phyloP scores from a whole-genome alignment of 2,888 invertebrate genomes.

The Yponomeuta cagnagella region DNA sequence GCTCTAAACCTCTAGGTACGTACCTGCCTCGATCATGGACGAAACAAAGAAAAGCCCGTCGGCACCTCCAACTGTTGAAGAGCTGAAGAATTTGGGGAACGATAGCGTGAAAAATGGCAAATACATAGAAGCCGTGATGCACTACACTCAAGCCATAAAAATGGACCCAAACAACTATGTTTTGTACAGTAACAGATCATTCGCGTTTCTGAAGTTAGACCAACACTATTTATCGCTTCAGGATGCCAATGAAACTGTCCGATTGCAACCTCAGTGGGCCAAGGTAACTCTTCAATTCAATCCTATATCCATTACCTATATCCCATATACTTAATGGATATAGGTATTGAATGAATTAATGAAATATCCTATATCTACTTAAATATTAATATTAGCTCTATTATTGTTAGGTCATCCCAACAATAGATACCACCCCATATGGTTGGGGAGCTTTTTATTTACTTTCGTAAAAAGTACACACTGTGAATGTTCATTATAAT shows the following conservation, averaged over 20 bases:
- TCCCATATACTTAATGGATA: no score
- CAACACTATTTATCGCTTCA: constrained; percentile 85
- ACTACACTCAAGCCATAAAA: constrained; percentile 87
- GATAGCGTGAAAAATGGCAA: constrained; percentile 83
- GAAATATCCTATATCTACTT: no score
- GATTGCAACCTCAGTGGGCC: constrained; percentile 85
- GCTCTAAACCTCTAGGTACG: neutral
- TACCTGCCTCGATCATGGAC: neutral
- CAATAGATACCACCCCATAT: no score
- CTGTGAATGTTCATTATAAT: no score
- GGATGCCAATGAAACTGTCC: constrained; percentile 86
- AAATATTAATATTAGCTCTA: no score
- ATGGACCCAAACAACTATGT: constrained; percentile 81
- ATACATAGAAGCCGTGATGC: constrained; percentile 84
- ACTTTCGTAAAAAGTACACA: no score
- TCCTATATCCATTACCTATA: constrained; percentile 14
- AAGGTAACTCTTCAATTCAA: constrained; percentile 70
- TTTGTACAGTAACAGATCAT: constrained; percentile 87
- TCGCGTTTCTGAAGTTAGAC: constrained; percentile 85
- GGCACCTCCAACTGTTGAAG: constrained; percentile 56
- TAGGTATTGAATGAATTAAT: no score
- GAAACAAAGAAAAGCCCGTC: constrained; percentile 24
- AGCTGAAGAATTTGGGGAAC: constrained; percentile 84
- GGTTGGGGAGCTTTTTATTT: no score
- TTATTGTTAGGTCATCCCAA: no score